These are phyloP conservation scores for Drosophila mauritiana DNA, from an alignment of 1,140 invertebrate species.

Conservation along the genomic window DNA sequence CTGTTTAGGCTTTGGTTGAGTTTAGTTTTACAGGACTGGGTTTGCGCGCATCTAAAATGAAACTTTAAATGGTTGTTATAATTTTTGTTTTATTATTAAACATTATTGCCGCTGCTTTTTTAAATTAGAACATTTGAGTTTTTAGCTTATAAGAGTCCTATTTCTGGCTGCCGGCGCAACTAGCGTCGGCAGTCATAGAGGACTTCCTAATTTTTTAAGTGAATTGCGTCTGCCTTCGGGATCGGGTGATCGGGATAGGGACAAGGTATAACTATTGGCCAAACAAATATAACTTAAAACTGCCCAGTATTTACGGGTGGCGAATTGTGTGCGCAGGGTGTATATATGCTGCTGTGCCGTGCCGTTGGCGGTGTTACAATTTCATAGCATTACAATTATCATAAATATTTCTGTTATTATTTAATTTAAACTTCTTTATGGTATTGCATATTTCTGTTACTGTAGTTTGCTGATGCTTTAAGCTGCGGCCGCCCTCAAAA, in stretches of 20 bases:
- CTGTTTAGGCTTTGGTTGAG: constrained; percentile 24
- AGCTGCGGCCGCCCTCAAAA: constrained; percentile 25
- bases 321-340: constrained; percentile 22
- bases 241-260: constrained; percentile 5
- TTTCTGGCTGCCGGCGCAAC: constrained; percentile 29
- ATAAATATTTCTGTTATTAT: constrained; percentile 79
- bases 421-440: constrained; percentile 80
- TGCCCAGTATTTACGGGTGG: constrained; percentile 41
- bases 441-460: constrained; percentile 72
- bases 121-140: constrained; percentile 70
- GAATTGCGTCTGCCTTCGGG: constrained; percentile 24
- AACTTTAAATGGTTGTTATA: constrained; percentile 49
- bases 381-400: constrained; percentile 75
- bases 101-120: constrained; percentile 65
- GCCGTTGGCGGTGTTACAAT: constrained; percentile 74
- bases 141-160: constrained; percentile 71
- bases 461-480: constrained; percentile 53
- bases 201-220: constrained; percentile 24
- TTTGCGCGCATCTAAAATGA: constrained; percentile 55
- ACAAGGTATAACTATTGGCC: constrained; percentile 28
- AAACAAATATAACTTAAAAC: constrained; percentile 55
- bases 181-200: constrained; percentile 24
- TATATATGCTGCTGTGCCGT: constrained; percentile 21
- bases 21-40: constrained; percentile 24
- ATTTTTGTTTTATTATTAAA: constrained; percentile 50